Evolutionary conservation across 1,140 invertebrate species (phyloP).

Genomic region (Drosophila seguyi): DNA sequence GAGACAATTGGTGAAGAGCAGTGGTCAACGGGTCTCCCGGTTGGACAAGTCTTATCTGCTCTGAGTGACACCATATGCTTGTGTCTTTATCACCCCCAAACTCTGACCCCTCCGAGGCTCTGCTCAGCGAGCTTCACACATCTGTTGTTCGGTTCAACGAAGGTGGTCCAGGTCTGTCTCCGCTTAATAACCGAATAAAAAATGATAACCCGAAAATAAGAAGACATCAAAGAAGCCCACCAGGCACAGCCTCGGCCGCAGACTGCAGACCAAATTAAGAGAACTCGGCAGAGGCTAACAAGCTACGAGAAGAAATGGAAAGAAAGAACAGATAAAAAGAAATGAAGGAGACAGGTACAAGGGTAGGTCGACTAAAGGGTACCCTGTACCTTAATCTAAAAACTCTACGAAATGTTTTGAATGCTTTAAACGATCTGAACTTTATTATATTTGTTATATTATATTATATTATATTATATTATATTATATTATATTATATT

Average conservation of each 20-base stretch:
- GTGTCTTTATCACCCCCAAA: constrained; percentile 38
- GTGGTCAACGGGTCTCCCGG: constrained; percentile 18
- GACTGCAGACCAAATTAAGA: constrained; percentile 70
- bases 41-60: constrained; percentile 37
- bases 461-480: no score
- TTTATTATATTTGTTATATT: no score
- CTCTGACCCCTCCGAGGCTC: not conserved
- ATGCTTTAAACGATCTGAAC: not conserved
- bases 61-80: constrained; percentile 65
- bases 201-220: constrained; percentile 84
- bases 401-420: not conserved
- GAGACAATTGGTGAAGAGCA: constrained; percentile 50
- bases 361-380: not conserved
- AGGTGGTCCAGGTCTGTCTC: constrained; percentile 69
- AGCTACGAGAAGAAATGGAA: constrained; percentile 54
- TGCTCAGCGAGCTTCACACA: constrained; percentile 70
- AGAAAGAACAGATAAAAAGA: constrained; percentile 40
- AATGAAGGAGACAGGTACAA: constrained; percentile 3
- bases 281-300: constrained; percentile 65
- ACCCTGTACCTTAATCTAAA: not conserved
- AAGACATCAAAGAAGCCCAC: constrained; percentile 81
- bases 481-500: no score
- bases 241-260: constrained; percentile 41
- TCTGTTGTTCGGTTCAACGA: constrained; percentile 57
- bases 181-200: constrained; percentile 84